Base-by-base conservation (phyloP, 2,888 invertebrate species). In the Copidosoma aretas region DNA sequence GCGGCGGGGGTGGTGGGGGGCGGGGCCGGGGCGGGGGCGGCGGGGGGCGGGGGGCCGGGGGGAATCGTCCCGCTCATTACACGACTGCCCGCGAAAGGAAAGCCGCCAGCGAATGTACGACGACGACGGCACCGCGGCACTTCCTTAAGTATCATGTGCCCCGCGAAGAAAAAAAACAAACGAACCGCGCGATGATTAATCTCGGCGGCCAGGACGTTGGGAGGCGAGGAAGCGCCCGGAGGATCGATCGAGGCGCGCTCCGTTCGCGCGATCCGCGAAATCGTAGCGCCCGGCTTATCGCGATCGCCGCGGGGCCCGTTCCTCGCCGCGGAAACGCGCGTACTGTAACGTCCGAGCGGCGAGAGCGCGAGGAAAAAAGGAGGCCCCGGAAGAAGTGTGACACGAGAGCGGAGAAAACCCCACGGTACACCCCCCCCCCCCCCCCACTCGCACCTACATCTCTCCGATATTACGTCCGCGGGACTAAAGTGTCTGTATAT, bases 341-440 rank as follows among this genome's bases (percentile, higher is more conserved):
- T n/a, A n/a, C n/a, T n/a, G n/a, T n/a, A n/a, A n/a, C n/a, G 39
- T 39, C 25, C 32, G 39, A 32, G 41, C 41, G 14, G 21, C 41
- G 41, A 10, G 51, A n/a, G 12, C n/a, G 21, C 14, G 53, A 66
- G 24, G 60, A 54, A 22, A 32, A 54, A 69, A 60, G n/a, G n/a
- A 65, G 58, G 57, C 53, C 59, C 59, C 68, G 74, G 76, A 76
- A 74, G 73, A 78, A 76, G 75, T 77, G 75, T 77, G 77, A 77
- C 77, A 74, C 72, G 32, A 71, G 73, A 68, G 67, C 46, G 43
- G 41, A 49, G 81, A 81, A 81, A 81, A 81, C 80, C 79, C 81
- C 81, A 81, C 81, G 81, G 81, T 79, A 80, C 72, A 46, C 53
- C 51, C 68, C 64, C 72, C 74, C 72, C 72, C 60, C 70, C 70